Conservation (phyloP, 92 coral and sea anemone species). For the Siderastrea siderea region DNA sequence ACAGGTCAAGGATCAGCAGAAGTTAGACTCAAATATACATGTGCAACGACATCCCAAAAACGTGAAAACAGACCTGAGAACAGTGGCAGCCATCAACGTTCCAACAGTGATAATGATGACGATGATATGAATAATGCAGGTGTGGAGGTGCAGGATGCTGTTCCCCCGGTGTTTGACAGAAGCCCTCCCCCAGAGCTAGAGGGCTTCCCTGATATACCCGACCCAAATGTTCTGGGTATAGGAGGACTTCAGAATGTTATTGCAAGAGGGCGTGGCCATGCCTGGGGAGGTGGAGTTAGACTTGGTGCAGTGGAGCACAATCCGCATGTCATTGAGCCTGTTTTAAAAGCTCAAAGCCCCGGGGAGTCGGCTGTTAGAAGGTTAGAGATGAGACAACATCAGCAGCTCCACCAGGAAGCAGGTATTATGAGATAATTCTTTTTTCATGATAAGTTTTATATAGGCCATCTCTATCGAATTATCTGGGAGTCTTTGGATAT, state of each 20-base stretch:
- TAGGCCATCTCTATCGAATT: too few species aligned
- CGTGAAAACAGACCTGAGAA: not conserved
- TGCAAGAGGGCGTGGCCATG: constrained; percentile 44
- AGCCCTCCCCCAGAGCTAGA: constrained; percentile 43
- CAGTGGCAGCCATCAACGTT: not conserved
- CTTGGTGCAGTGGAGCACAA: constrained; percentile 83
- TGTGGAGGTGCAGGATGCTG: not conserved
- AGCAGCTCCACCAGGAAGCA: constrained; percentile 47
- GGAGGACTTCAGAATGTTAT: constrained; percentile 22
- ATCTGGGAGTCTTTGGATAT: too few species aligned
- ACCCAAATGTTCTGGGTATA: constrained; percentile 39
- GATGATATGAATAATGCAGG: not conserved
- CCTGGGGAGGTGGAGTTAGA: constrained; percentile 89
- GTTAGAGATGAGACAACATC: constrained; percentile 73
- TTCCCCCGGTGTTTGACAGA: constrained; percentile 25
- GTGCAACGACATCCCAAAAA: not conserved
- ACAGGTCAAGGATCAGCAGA: constrained; percentile 10
- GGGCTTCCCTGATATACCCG: constrained; percentile 11
- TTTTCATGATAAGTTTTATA: too few species aligned
- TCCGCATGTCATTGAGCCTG: constrained; percentile 81
- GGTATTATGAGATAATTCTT: constrained; percentile 3
- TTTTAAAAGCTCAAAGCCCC: constrained; percentile 76
- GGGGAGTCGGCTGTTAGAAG: constrained; percentile 89
- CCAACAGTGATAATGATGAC: not conserved
- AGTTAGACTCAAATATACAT: not conserved